Conservation (phyloP, 1,140 invertebrate genomes). For the Acromyrmex heyeri region DNA sequence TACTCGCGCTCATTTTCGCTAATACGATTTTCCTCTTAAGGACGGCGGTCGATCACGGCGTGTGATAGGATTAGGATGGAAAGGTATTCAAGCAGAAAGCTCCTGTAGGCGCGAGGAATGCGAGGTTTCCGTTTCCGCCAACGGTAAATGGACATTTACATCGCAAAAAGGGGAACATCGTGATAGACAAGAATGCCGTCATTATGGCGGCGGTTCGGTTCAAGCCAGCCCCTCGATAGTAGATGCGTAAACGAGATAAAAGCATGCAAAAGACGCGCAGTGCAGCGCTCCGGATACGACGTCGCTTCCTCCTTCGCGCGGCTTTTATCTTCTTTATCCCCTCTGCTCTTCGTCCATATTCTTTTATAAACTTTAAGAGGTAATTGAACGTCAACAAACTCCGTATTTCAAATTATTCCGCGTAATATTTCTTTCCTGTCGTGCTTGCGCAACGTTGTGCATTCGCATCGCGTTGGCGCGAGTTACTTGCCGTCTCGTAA, state of each 20-base stretch:
- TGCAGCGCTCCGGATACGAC: constrained; percentile 68
- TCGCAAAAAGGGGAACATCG: constrained; percentile 59
- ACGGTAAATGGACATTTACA: constrained; percentile 72
- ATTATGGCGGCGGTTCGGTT: constrained; percentile 71
- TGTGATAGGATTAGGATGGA: not conserved
- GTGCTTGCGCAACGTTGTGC: not conserved
- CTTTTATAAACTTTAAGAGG: constrained; percentile 80
- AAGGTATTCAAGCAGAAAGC: constrained; percentile 1
- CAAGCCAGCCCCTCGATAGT: constrained; percentile 65
- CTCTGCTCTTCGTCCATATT: constrained; percentile 53
- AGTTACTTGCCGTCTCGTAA: constrained; percentile 36
- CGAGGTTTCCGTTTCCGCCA: constrained; percentile 49
- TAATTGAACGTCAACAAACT: constrained; percentile 82
- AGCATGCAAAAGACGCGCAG: constrained; percentile 79
- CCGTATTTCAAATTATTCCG: constrained; percentile 77
- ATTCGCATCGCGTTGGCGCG: not conserved
- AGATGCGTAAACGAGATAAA: constrained; percentile 82
- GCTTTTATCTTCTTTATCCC: constrained; percentile 67
- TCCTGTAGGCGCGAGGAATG: not conserved
- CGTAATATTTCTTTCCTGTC: constrained; percentile 37
- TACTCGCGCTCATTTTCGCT: constrained; percentile 13
- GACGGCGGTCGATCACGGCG: not conserved
- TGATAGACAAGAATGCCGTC: constrained; percentile 75
- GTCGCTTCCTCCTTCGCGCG: constrained; percentile 44
- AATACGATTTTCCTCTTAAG: constrained; percentile 37